A percentile compares a stretch with the other conserved stretches of the same genome.
phyloP scores from a whole-genome alignment of 2,888 invertebrate genomes.

The Embidobia sp. region DNA sequence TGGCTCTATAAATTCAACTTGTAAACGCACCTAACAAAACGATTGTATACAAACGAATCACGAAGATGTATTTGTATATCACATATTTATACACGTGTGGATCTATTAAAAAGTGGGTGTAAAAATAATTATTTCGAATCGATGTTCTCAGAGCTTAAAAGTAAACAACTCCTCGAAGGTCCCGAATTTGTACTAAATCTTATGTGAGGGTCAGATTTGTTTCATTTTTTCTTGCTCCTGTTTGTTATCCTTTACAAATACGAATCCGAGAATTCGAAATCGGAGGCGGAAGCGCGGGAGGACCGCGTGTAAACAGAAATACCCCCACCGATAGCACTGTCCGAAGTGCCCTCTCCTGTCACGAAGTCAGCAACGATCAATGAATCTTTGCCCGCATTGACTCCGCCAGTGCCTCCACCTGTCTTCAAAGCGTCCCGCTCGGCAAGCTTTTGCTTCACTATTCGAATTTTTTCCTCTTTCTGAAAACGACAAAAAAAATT shows the following conservation, averaged over 20 bases:
- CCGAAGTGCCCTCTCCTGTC: slow-evolving; percentile 89
- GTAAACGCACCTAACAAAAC: slow-evolving; percentile 24
- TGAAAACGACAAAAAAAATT: slow-evolving; percentile 80
- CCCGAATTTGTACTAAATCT: slow-evolving; percentile 67
- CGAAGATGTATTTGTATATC: slow-evolving; percentile 7
- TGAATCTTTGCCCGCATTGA: slow-evolving; percentile 85
- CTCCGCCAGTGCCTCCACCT: slow-evolving; percentile 81
- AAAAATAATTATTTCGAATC: slow-evolving; percentile 54
- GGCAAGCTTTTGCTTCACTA: slow-evolving; percentile 89
- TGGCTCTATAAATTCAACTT: background rate
- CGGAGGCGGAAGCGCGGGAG: slow-evolving; percentile 92
- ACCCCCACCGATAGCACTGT: slow-evolving; percentile 88
- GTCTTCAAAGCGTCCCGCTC: slow-evolving; percentile 87
- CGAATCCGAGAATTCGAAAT: slow-evolving; percentile 94
- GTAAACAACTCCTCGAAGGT: slow-evolving; percentile 58
- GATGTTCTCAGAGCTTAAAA: slow-evolving; percentile 59
- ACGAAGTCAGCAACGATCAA: slow-evolving; percentile 89
- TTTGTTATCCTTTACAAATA: slow-evolving; percentile 86
- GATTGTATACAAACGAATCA: slow-evolving; percentile 4
- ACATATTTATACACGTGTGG: slow-evolving; percentile 22
- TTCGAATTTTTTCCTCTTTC: slow-evolving; percentile 95
- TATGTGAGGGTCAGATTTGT: slow-evolving; percentile 32
- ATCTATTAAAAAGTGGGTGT: slow-evolving; percentile 51
- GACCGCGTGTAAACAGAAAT: slow-evolving; percentile 90
- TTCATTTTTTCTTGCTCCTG: background rate